These are phyloP conservation scores for Acleris sparsana DNA, from an alignment of 2,888 invertebrate species.

Conservation along the genomic window DNA sequence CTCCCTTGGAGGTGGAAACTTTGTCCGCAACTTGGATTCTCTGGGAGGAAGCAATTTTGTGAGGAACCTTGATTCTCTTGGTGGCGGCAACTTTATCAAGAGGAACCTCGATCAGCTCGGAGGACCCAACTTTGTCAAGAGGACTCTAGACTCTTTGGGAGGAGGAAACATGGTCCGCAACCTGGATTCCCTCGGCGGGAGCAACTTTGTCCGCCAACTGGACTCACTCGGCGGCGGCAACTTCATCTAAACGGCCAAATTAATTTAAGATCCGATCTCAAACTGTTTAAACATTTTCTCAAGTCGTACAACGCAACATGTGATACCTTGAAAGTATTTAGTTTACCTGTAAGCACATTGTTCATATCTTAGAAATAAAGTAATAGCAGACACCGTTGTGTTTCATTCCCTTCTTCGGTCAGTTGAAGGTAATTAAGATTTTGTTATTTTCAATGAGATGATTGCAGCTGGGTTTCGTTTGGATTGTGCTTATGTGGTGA, in stretches of 20 bases:
- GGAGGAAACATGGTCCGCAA: slow-evolving; percentile 74
- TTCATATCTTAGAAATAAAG: slow-evolving; percentile 35
- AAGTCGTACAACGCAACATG: slow-evolving; percentile 53
- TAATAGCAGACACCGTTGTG: slow-evolving; percentile 19
- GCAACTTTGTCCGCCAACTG: slow-evolving; percentile 73
- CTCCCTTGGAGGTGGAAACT: slow-evolving; percentile 68
- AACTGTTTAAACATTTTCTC: slow-evolving; percentile 22
- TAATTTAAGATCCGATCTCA: slow-evolving; percentile 12
- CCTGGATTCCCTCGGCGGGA: slow-evolving; percentile 78
- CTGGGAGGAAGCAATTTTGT: slow-evolving; percentile 75
- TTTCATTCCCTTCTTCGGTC: slow-evolving; percentile 28
- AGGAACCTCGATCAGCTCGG: slow-evolving; percentile 73
- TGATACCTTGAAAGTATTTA: slow-evolving; percentile 51
- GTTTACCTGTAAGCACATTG: slow-evolving; percentile 39
- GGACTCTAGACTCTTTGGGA: slow-evolving; percentile 71
- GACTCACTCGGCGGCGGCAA: slow-evolving; percentile 71
- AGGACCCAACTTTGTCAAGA: slow-evolving; percentile 71
- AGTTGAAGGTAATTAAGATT: slow-evolving; percentile 24
- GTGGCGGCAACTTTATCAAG: slow-evolving; percentile 72
- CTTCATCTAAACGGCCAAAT: slow-evolving; percentile 54
- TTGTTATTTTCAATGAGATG: slow-evolving; percentile 9
- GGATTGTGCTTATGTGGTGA: slow-evolving; percentile 3
- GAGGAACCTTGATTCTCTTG: slow-evolving; percentile 67
- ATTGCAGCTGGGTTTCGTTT: neutral
- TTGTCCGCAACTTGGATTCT: slow-evolving; percentile 69